phyloP scores from a whole-genome alignment of 2,888 invertebrate genomes.

The Chaetogeoica ovagalla region DNA sequence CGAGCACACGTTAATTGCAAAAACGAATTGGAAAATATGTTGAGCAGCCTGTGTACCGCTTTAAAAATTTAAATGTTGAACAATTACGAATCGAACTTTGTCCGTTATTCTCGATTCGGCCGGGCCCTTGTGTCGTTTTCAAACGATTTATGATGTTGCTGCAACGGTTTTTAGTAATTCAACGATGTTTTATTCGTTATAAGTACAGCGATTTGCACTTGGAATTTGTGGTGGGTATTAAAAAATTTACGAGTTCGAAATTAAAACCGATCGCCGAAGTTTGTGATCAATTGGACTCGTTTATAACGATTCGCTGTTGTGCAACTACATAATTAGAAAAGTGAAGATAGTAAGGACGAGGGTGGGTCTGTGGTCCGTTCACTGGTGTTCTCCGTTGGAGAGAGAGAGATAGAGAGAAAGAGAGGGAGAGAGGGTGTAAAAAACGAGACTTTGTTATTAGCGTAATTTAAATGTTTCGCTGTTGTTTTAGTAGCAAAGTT shows the following conservation, averaged over 20 bases:
- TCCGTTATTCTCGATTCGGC: not conserved
- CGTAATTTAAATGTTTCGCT: not conserved
- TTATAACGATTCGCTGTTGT: not conserved
- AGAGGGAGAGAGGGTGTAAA: too few species aligned
- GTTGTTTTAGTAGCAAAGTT: not conserved
- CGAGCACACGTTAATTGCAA: not conserved
- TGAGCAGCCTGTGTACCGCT: not conserved
- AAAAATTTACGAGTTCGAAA: slow-evolving; percentile 38
- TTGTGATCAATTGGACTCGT: slow-evolving; percentile 27
- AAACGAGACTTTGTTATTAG: not conserved
- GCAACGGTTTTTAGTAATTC: not conserved
- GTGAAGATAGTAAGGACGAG: not conserved
- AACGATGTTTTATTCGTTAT: not conserved
- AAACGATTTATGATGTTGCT: slow-evolving; percentile 10
- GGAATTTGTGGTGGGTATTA: slow-evolving; percentile 2
- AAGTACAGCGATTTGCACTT: not conserved
- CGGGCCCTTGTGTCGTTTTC: not conserved
- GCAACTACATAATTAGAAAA: not conserved
- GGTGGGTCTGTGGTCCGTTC: too few species aligned
- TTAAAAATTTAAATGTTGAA: not conserved
- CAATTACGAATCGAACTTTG: not conserved
- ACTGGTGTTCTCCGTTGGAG: not conserved
- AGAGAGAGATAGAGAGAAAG: not conserved
- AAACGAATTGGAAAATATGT: not conserved
- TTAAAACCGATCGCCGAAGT: slow-evolving; percentile 22